A percentile compares a stretch with the other conserved stretches of the same genome.
Evolutionary conservation across 2,797 vertebrate species (phyloP).

Genomic region (Peromyscus aztecus): DNA sequence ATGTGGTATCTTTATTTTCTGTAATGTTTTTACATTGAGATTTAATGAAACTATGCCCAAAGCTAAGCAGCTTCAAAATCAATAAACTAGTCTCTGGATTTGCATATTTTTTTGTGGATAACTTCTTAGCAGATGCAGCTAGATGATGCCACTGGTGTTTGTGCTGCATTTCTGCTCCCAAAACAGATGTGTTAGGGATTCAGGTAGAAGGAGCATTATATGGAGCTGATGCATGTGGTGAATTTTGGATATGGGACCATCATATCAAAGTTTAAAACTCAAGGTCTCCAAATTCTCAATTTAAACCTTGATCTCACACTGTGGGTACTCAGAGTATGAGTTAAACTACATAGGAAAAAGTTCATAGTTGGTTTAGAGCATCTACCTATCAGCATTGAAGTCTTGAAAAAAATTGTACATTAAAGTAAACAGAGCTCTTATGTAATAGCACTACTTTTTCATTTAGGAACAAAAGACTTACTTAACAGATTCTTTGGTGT

Average conservation of each 20-base stretch:
- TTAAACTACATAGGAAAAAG: too few species aligned
- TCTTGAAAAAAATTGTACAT: not conserved
- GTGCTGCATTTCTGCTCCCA: not conserved
- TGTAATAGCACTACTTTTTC: not conserved
- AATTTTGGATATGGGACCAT: slow-evolving; percentile 23
- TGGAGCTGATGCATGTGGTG: slow-evolving; percentile 16
- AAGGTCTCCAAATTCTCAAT: slow-evolving; percentile 55
- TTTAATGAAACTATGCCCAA: slow-evolving; percentile 39
- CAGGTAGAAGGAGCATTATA: not conserved
- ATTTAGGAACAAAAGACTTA: slow-evolving; percentile 3
- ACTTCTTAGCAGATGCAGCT: not conserved
- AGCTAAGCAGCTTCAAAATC: slow-evolving; percentile 33
- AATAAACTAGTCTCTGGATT: not conserved
- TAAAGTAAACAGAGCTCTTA: not conserved
- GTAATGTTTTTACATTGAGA: slow-evolving; percentile 37
- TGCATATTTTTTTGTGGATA: not conserved
- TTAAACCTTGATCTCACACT: slow-evolving; percentile 14
- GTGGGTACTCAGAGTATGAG: not conserved
- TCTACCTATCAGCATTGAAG: not conserved
- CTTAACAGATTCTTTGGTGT: not conserved
- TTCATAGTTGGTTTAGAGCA: not conserved
- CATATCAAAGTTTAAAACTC: slow-evolving; percentile 29
- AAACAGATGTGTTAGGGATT: not conserved
- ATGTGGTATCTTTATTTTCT: slow-evolving; percentile 35
- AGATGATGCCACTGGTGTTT: not conserved